A percentile compares a stretch with the other conserved stretches of the same genome.
Conservation (phyloP, 1,140 invertebrate genomes). For the Protaetia brevitarsis region DNA sequence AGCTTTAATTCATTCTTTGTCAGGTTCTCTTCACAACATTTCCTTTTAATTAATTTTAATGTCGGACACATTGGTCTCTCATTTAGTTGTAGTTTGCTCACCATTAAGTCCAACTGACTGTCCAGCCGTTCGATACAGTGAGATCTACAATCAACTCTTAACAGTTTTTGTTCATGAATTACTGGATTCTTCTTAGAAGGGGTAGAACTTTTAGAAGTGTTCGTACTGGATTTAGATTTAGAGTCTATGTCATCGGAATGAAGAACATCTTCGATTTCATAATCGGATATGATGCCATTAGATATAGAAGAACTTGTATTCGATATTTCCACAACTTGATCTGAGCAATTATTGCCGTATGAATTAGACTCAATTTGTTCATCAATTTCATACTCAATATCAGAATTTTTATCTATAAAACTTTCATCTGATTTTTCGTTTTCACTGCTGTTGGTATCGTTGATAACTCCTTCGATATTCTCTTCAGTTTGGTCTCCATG, state of each 20-base stretch:
- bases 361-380: slow-evolving; percentile 24
- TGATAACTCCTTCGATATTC: slow-evolving; percentile 1
- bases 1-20: slow-evolving; percentile 35
- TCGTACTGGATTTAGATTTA: neutral
- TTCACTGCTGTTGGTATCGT: neutral
- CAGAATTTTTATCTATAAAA: slow-evolving; percentile 27
- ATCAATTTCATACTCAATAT: slow-evolving; percentile 1
- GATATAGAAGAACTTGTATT: neutral
- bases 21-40: slow-evolving; percentile 43
- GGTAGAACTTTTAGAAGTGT: slow-evolving; percentile 23
- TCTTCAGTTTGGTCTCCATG: neutral
- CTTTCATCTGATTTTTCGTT: slow-evolving; percentile 6
- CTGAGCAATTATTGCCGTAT: neutral
- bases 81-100: slow-evolving; percentile 40
- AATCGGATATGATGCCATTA: neutral
- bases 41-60: slow-evolving; percentile 40
- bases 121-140: slow-evolving; percentile 46
- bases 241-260: neutral
- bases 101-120: slow-evolving; percentile 36
- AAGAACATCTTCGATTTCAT: neutral
- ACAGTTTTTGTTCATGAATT: neutral
- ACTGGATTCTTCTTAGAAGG: neutral
- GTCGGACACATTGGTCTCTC: slow-evolving; percentile 41
- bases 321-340: neutral
- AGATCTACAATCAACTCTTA: slow-evolving; percentile 41